These are phyloP conservation scores for Metalampra italica DNA, from an alignment of 2,888 invertebrate species.

Conservation along the genomic window DNA sequence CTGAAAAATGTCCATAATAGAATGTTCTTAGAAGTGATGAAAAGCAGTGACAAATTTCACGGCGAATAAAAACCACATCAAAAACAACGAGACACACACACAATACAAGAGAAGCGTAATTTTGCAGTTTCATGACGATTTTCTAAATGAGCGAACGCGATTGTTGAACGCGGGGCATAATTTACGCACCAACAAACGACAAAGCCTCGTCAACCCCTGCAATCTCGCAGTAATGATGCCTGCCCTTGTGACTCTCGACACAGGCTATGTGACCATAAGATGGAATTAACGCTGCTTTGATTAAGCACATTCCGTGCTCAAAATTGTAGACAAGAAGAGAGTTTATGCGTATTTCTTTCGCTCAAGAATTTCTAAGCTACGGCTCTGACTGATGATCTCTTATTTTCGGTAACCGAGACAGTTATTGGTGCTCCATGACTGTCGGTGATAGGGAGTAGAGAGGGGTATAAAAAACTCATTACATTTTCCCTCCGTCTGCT, in stretches of 20 bases:
- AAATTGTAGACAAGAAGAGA: not conserved
- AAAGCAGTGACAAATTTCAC: too few species aligned
- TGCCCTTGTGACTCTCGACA: conserved; percentile 20
- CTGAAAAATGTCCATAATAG: too few species aligned
- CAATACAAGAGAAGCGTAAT: conserved; percentile 15
- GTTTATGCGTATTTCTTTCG: too few species aligned
- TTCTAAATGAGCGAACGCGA: conserved; percentile 41
- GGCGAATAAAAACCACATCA: not conserved
- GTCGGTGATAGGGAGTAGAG: too few species aligned
- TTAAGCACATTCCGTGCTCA: conserved; percentile 9
- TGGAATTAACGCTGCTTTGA: conserved; percentile 19
- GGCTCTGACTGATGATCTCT: too few species aligned
- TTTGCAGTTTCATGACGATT: conserved; percentile 33
- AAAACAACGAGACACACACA: not conserved
- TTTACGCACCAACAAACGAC: conserved; percentile 45
- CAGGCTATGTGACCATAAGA: not conserved
- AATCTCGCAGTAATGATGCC: conserved; percentile 26
- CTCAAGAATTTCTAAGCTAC: too few species aligned
- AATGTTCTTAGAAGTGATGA: too few species aligned
- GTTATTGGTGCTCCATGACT: too few species aligned
- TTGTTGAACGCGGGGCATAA: conserved; percentile 36
- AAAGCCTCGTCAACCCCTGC: conserved; percentile 32
- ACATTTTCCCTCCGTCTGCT: too few species aligned
- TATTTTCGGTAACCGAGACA: too few species aligned
- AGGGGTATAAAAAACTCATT: too few species aligned